phyloP scores from a whole-genome alignment of 2,888 invertebrate genomes.

The Lochmaea capreae region DNA sequence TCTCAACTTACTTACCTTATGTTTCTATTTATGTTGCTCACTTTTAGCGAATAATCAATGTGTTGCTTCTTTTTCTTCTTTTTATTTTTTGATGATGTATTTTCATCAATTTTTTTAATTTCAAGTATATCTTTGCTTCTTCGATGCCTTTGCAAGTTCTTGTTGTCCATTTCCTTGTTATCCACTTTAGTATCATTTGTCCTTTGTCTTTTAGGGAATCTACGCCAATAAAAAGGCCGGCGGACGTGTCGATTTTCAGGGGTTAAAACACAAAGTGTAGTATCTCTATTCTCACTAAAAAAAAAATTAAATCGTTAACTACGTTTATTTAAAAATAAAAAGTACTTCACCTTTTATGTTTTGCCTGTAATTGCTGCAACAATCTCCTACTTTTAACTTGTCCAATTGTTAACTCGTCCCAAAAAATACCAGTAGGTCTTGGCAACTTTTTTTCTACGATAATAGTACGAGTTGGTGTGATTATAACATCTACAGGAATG shows the following conservation, averaged over 20 bases:
- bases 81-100: conserved; percentile 26
- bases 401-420: conserved; percentile 81
- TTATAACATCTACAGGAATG: conserved; percentile 86
- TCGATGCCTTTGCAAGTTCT: background rate
- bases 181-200: background rate
- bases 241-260: conserved; percentile 5
- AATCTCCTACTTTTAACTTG: conserved; percentile 80
- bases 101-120: background rate
- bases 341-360: conserved; percentile 73
- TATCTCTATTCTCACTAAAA: conserved; percentile 38
- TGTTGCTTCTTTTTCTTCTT: conserved; percentile 39
- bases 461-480: conserved; percentile 85
- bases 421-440: conserved; percentile 81
- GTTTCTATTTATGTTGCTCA: conserved; percentile 79
- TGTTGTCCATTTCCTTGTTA: background rate
- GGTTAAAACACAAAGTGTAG: conserved; percentile 26
- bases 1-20: conserved; percentile 58
- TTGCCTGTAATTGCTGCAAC: conserved; percentile 76
- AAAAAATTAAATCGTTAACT: background rate
- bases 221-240: conserved; percentile 11
- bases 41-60: conserved; percentile 72
- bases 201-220: background rate
- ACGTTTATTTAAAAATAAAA: background rate
- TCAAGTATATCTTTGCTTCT: background rate
- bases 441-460: conserved; percentile 70